Conservation (phyloP, 1,140 invertebrate species). For the Euborellia annulipes region DNA sequence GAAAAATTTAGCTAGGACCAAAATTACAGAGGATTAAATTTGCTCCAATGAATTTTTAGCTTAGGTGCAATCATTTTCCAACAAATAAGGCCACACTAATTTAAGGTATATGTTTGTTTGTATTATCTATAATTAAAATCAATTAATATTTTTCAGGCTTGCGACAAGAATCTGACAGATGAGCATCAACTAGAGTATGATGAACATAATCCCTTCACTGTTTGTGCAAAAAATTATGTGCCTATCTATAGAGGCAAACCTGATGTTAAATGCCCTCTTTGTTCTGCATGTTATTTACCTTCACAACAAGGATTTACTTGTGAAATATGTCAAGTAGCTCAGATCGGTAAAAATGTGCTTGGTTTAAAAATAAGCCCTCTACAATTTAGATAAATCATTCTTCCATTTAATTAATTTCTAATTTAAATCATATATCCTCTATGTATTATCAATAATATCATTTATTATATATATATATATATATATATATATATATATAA, state of each 20-base stretch:
- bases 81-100: too few species aligned
- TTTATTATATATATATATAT: too few species aligned
- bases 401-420: too few species aligned
- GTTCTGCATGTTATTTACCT: conserved; percentile 76
- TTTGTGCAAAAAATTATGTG: conserved; percentile 81
- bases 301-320: conserved; percentile 78
- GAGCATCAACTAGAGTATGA: conserved; percentile 85
- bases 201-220: conserved; percentile 93
- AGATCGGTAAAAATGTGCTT: conserved; percentile 79
- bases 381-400: conserved; percentile 36
- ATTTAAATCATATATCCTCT: too few species aligned
- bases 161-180: conserved; percentile 81
- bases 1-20: too few species aligned
- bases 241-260: conserved; percentile 94
- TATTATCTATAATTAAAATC: too few species aligned
- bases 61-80: too few species aligned
- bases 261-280: conserved; percentile 87
- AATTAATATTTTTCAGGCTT: conserved; percentile 47
- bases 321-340: conserved; percentile 69
- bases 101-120: too few species aligned
- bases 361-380: conserved; percentile 69
- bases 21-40: too few species aligned
- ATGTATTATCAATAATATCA: too few species aligned
- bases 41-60: too few species aligned
- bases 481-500: too few species aligned